Evolutionary conservation across 2,888 invertebrate genomes (phyloP).

Genomic region (Eueremaeus valkanovi): DNA sequence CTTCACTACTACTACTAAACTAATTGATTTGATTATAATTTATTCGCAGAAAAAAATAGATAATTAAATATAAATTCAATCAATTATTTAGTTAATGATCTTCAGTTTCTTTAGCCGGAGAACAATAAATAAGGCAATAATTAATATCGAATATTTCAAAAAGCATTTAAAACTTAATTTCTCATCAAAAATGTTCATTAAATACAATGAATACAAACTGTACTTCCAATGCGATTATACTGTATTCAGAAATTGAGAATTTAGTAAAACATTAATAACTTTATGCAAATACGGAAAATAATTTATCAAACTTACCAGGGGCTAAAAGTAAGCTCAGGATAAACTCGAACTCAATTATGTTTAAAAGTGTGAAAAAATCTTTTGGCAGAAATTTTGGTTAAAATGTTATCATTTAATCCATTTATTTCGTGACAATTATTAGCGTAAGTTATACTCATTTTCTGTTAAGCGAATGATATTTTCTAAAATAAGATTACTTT

Average conservation of each 20-base stretch:
- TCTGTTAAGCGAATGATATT: no score
- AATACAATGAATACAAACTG: no score
- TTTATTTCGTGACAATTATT: slow-evolving; percentile 16
- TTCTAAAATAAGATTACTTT: no score
- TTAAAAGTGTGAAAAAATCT: background rate
- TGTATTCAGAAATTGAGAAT: no score
- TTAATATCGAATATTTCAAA: slow-evolving; percentile 12
- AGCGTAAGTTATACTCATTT: no score
- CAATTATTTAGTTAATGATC: slow-evolving; percentile 28
- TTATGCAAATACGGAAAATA: no score
- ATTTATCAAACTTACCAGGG: no score
- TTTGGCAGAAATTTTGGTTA: background rate
- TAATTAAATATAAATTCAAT: slow-evolving; percentile 23
- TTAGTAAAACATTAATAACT: no score
- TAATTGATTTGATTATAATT: slow-evolving; percentile 23
- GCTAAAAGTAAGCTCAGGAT: no score
- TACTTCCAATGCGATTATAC: no score
- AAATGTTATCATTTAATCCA: background rate
- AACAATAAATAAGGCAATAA: slow-evolving; percentile 15
- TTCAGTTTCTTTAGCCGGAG: background rate
- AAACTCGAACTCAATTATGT: no score
- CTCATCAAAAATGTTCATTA: no score
- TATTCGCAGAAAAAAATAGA: background rate
- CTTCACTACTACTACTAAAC: slow-evolving; percentile 4
- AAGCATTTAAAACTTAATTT: slow-evolving; percentile 5